Evolutionary conservation across 1,140 invertebrate genomes (phyloP).

Genomic region (Metopolophium dirhodum): DNA sequence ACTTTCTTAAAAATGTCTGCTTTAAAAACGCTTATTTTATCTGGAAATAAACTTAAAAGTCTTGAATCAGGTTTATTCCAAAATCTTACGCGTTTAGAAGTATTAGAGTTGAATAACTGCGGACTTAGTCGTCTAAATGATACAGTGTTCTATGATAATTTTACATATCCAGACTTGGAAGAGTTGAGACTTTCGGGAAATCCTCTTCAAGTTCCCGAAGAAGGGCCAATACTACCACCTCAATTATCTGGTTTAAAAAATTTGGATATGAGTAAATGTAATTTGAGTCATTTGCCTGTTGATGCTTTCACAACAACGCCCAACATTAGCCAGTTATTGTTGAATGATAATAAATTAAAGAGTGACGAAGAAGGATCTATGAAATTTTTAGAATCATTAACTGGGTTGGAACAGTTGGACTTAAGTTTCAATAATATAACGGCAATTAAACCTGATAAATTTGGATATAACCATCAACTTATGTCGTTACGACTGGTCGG

Average conservation of each 20-base stretch:
- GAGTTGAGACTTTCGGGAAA: conserved; percentile 76
- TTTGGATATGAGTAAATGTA: conserved; percentile 73
- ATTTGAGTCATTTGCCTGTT: conserved; percentile 68
- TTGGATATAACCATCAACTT: conserved; percentile 67
- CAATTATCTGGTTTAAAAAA: conserved; percentile 71
- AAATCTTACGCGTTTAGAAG: conserved; percentile 72
- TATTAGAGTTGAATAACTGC: conserved; percentile 73
- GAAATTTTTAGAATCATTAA: conserved; percentile 68
- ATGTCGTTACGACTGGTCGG: conserved; percentile 70
- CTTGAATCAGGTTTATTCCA: conserved; percentile 75
- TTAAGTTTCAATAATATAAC: conserved; percentile 72
- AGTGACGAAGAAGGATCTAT: conserved; percentile 64
- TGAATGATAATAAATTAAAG: conserved; percentile 70
- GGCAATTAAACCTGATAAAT: conserved; percentile 67
- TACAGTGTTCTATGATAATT: conserved; percentile 73
- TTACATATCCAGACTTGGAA: conserved; percentile 70
- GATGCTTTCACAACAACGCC: conserved; percentile 69
- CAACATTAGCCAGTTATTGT: conserved; percentile 71
- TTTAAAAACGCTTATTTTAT: conserved; percentile 71
- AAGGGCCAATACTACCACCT: conserved; percentile 69
- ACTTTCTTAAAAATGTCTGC: conserved; percentile 76
- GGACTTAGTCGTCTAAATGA: conserved; percentile 70
- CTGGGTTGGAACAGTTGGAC: conserved; percentile 69
- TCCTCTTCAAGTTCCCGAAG: conserved; percentile 66
- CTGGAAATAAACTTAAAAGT: conserved; percentile 72